These are phyloP conservation scores for Hymenopus coronatus DNA, from an alignment of 2,888 invertebrate species.

Conservation along the genomic window DNA sequence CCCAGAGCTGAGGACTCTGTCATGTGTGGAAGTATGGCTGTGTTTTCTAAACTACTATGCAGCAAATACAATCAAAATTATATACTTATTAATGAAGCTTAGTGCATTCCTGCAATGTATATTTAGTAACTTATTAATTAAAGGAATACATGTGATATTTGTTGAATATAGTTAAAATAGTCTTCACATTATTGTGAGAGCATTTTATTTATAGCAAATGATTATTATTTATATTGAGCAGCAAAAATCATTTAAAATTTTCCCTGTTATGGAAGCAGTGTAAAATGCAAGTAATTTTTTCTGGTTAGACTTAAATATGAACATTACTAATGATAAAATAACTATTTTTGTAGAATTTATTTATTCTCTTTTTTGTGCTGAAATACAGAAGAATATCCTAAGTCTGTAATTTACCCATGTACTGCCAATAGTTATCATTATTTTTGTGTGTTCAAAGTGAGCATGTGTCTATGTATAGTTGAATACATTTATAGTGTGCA, in stretches of 20 bases:
- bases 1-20: conserved; percentile 7
- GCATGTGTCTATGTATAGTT: background rate
- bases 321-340: background rate
- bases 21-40: conserved; percentile 10
- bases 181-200: background rate
- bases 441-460: background rate
- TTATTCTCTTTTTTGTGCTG: background rate
- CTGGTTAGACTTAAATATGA: background rate
- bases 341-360: background rate
- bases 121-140: background rate
- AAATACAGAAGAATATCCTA: background rate
- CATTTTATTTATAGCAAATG: background rate
- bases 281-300: background rate
- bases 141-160: background rate
- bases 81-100: background rate
- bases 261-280: background rate
- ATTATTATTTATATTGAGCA: background rate
- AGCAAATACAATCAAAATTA: conserved; percentile 10
- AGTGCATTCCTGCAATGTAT: background rate
- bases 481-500: background rate
- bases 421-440: background rate
- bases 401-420: background rate
- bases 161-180: background rate
- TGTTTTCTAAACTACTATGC: background rate
- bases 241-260: background rate